Conservation (phyloP, 2,797 vertebrate species). For the Anas capensis region DNA sequence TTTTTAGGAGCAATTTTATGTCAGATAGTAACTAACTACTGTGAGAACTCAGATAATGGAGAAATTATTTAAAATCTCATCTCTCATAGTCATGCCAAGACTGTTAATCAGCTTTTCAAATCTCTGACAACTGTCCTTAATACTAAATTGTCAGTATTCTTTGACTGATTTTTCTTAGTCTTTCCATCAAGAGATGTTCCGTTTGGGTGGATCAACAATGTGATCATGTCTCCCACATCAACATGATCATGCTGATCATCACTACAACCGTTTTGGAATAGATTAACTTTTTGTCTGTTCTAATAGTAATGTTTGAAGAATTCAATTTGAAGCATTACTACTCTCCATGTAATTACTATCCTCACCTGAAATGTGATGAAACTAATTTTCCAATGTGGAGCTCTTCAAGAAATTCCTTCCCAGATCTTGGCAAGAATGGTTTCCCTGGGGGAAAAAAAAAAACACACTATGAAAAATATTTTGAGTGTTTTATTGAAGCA, state of each 20-base stretch:
- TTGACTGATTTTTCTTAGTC: background rate
- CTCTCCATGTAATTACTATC: background rate
- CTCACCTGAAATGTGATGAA: background rate
- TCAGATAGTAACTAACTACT: background rate
- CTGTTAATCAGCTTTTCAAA: background rate
- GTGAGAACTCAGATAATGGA: background rate
- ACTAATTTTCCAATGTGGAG: accelerated
- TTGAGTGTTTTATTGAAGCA: background rate
- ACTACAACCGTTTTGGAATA: accelerated
- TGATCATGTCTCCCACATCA: accelerated
- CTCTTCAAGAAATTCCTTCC: background rate
- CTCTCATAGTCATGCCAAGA: background rate
- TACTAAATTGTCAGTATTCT: background rate
- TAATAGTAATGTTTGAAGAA: background rate
- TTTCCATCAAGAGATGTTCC: background rate
- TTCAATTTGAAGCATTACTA: background rate
- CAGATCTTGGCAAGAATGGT: background rate
- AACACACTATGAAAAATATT: accelerated
- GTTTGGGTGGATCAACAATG: background rate
- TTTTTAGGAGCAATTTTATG: background rate
- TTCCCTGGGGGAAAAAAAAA: background rate
- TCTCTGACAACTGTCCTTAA: background rate
- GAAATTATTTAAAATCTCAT: background rate
- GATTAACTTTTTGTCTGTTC: background rate
- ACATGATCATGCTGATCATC: background rate